A percentile compares a stretch with the other conserved stretches of the same genome.
Evolutionary conservation across 2,888 invertebrate genomes (phyloP).

Genomic region (Embidobia sp.): DNA sequence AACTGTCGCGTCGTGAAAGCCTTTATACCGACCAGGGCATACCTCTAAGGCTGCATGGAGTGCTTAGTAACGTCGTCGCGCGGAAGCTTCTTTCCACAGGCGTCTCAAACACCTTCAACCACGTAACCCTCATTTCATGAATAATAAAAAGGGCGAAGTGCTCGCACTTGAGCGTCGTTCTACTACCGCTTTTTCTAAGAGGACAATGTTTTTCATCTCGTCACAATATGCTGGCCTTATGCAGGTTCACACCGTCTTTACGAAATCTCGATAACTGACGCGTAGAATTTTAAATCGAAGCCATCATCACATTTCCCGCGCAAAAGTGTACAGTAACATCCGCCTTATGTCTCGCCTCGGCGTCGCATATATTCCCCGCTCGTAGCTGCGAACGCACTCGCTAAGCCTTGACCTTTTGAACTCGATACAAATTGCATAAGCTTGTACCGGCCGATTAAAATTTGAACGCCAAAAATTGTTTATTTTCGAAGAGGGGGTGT

Average conservation of each 20-base stretch:
- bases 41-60: slow-evolving; percentile 52
- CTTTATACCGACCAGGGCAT: slow-evolving; percentile 62
- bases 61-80: slow-evolving; percentile 64
- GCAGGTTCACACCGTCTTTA: slow-evolving; percentile 62
- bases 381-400: too few species aligned
- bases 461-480: too few species aligned
- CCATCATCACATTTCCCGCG: slow-evolving; percentile 30
- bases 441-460: too few species aligned
- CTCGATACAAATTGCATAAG: too few species aligned
- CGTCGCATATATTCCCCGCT: slow-evolving; percentile 12
- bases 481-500: too few species aligned
- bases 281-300: slow-evolving; percentile 59
- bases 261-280: slow-evolving; percentile 66
- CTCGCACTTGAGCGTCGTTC: slow-evolving; percentile 59
- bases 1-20: slow-evolving; percentile 60
- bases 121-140: slow-evolving; percentile 77
- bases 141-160: slow-evolving; percentile 79
- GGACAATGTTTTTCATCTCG: slow-evolving; percentile 78
- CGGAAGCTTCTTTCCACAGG: slow-evolving; percentile 63
- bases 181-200: slow-evolving; percentile 74
- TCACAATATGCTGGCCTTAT: slow-evolving; percentile 77
- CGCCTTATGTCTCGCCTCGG: not conserved
- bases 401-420: too few species aligned
- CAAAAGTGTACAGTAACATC: slow-evolving; percentile 11
- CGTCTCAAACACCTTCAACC: slow-evolving; percentile 63